These are phyloP conservation scores for Julus scandinavius DNA, from an alignment of 2,888 invertebrate species.

Conservation along the genomic window DNA sequence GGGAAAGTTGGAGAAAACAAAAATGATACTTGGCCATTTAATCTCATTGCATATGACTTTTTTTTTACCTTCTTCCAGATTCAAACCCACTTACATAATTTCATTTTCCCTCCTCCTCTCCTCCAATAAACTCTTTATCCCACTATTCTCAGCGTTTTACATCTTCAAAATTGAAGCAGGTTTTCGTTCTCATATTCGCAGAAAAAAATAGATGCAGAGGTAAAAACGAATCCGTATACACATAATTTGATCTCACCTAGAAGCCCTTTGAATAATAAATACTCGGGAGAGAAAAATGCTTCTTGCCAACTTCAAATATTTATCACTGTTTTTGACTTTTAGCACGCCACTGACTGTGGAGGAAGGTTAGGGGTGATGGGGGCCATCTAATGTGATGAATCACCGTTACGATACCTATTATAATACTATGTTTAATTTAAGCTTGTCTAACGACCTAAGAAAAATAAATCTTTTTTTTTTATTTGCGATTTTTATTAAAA, in stretches of 20 bases:
- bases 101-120: neutral
- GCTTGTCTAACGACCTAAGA: constrained; percentile 44
- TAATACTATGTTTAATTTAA: constrained; percentile 45
- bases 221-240: neutral
- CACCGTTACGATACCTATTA: constrained; percentile 13
- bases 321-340: constrained; percentile 9
- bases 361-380: neutral
- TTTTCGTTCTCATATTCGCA: neutral
- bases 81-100: constrained; percentile 22
- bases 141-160: neutral
- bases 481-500: neutral
- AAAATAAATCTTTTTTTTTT: constrained; percentile 42
- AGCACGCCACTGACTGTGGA: neutral
- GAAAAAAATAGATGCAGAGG: neutral
- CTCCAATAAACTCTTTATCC: constrained; percentile 18
- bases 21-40: constrained; percentile 29
- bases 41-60: neutral
- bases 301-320: neutral
- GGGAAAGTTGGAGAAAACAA: neutral
- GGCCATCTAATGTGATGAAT: neutral
- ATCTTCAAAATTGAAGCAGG: constrained; percentile 8
- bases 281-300: neutral
- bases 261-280: constrained; percentile 35
- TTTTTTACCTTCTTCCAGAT: constrained; percentile 21
- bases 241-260: constrained; percentile 39